These are phyloP conservation scores for Amphiprion clarkii DNA, from an alignment of 2,797 vertebrate species.

Conservation along the genomic window DNA sequence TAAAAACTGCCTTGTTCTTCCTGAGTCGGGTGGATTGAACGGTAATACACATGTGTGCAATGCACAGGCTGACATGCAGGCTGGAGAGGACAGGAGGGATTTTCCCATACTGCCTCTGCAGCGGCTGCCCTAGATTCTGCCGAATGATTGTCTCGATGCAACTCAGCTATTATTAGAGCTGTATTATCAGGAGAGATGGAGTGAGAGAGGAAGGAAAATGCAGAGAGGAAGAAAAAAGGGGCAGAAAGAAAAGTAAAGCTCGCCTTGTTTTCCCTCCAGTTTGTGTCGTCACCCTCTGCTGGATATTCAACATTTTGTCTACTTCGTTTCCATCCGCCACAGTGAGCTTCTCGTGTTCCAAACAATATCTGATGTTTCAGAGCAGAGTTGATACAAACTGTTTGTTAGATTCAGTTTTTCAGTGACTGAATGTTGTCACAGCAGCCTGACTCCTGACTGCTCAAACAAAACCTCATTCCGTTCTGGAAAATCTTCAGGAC, in stretches of 20 bases:
- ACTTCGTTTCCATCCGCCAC: slow-evolving; percentile 13
- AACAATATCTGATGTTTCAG: slow-evolving; percentile 14
- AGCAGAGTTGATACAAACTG: background rate
- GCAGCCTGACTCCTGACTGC: background rate
- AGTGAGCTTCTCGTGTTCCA: background rate
- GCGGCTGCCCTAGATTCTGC: slow-evolving; percentile 83
- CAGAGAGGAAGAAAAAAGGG: slow-evolving; percentile 43
- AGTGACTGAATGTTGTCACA: background rate
- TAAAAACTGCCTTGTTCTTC: background rate
- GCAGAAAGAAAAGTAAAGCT: slow-evolving; percentile 14
- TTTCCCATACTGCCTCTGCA: slow-evolving; percentile 80
- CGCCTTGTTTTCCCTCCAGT: slow-evolving; percentile 35
- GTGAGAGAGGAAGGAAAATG: slow-evolving; percentile 34
- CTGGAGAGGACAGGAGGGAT: slow-evolving; percentile 71
- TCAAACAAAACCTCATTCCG: background rate
- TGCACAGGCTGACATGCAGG: slow-evolving; percentile 40
- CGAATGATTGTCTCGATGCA: slow-evolving; percentile 77
- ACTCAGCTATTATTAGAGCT: slow-evolving; percentile 81
- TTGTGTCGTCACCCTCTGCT: slow-evolving; percentile 34
- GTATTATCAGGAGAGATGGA: slow-evolving; percentile 72
- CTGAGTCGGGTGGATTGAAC: slow-evolving; percentile 24
- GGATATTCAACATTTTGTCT: slow-evolving; percentile 52
- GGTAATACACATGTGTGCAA: slow-evolving; percentile 26
- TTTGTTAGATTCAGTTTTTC: background rate
- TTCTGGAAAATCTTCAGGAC: background rate